A percentile compares a stretch with the other conserved stretches of the same genome.
These are phyloP conservation scores for Catocala fraxini DNA, from an alignment of 2,888 invertebrate species.

Conservation along the genomic window DNA sequence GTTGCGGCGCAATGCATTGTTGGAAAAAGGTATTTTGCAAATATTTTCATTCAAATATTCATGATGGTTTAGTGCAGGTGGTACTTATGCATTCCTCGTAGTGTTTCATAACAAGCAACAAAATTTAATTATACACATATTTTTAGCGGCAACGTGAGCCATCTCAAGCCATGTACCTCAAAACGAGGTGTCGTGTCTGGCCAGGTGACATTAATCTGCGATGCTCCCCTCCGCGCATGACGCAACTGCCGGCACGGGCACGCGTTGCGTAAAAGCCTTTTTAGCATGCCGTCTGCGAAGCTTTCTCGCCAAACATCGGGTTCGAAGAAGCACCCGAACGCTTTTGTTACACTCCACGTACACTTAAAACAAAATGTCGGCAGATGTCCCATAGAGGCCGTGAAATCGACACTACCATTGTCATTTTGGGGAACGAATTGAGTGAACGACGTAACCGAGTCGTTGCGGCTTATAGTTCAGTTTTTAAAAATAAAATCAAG, in stretches of 20 bases:
- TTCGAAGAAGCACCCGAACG: conserved; percentile 73
- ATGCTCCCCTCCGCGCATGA: conserved; percentile 60
- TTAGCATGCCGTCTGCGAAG: conserved; percentile 81
- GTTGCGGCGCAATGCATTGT: no score
- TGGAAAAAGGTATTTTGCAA: no score
- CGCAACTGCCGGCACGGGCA: conserved; percentile 64
- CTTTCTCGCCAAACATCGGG: conserved; percentile 77
- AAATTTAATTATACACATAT: background rate
- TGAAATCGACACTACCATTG: conserved; percentile 75
- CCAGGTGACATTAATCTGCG: conserved; percentile 66
- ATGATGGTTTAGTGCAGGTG: no score
- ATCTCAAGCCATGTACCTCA: conserved; percentile 19
- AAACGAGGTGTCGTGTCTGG: conserved; percentile 52
- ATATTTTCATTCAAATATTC: no score
- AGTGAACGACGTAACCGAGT: conserved; percentile 71
- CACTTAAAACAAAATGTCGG: conserved; percentile 44
- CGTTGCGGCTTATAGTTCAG: conserved; percentile 43
- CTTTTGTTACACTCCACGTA: conserved; percentile 67
- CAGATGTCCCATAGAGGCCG: conserved; percentile 56
- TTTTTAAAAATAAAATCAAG: conserved; percentile 27
- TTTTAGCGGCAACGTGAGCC: conserved; percentile 17
- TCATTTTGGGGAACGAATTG: conserved; percentile 68
- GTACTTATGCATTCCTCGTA: background rate
- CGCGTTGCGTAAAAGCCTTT: conserved; percentile 79
- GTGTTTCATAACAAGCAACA: background rate